Evolutionary conservation across 2,113 vertebrate species (phyloP).

Genomic region (Melanerpes formicivorus): DNA sequence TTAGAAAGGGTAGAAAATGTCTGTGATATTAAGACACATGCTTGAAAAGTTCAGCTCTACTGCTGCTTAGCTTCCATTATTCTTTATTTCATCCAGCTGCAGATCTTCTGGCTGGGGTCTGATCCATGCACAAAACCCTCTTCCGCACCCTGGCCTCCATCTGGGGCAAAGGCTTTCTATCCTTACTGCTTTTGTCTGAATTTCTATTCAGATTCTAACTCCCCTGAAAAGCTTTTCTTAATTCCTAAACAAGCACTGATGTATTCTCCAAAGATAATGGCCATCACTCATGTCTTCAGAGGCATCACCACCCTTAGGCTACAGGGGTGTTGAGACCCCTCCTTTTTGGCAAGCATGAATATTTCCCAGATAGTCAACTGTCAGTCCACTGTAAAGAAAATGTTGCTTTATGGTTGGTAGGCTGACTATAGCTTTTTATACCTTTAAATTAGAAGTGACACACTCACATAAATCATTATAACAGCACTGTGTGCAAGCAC

Average conservation of each 20-base stretch:
- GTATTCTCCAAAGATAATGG: not conserved
- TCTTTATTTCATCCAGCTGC: not conserved
- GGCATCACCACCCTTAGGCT: not conserved
- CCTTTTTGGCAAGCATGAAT: not conserved
- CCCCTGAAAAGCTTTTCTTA: not conserved
- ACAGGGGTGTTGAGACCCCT: not conserved
- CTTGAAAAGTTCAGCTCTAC: not conserved
- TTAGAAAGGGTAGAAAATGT: not conserved
- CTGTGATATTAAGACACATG: not conserved
- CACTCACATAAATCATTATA: constrained; percentile 24
- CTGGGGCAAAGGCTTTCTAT: not conserved
- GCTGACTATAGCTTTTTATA: constrained; percentile 11
- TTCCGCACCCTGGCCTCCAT: not conserved
- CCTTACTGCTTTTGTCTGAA: not conserved
- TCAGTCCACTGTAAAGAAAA: not conserved
- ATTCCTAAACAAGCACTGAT: not conserved
- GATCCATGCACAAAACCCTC: not conserved
- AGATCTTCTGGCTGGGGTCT: not conserved
- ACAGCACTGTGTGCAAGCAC: not conserved
- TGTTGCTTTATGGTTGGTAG: not conserved
- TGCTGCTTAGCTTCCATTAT: not conserved
- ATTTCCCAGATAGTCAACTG: constrained; percentile 2
- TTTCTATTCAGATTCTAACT: not conserved
- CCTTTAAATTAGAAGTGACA: constrained; percentile 58
- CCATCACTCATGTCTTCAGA: not conserved